phyloP scores from a whole-genome alignment of 1,140 invertebrate genomes.

The Platyscapa corneri region DNA sequence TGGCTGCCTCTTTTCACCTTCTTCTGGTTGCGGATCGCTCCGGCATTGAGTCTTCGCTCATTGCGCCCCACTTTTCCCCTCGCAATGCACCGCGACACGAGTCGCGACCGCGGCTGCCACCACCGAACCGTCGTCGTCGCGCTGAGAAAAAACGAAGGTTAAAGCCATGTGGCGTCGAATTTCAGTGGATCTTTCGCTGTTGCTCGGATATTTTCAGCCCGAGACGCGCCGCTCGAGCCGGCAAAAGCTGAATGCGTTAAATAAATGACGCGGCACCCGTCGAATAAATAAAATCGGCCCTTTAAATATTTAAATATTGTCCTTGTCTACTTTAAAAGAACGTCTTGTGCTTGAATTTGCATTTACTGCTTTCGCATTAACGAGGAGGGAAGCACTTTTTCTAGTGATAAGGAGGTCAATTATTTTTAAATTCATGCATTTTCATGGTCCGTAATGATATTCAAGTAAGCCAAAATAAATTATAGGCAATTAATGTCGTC shows the following conservation, averaged over 20 bases:
- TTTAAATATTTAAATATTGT: not conserved
- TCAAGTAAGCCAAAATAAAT: not conserved
- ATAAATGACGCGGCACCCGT: not conserved
- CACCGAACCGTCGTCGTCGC: no score
- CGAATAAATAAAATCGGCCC: not conserved
- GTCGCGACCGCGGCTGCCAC: not conserved
- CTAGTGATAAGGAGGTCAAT: not conserved
- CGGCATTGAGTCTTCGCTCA: not conserved
- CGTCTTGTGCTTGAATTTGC: not conserved
- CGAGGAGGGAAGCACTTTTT: not conserved
- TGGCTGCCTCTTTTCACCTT: not conserved
- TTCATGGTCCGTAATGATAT: not conserved
- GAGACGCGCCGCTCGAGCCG: not conserved
- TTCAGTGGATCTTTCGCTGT: not conserved
- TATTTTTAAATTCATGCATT: slow-evolving; percentile 7
- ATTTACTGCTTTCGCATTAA: not conserved
- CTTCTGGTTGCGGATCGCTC: no score
- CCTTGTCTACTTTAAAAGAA: slow-evolving; percentile 18
- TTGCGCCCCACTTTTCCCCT: not conserved
- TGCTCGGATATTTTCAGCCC: not conserved
- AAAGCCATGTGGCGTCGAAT: not conserved
- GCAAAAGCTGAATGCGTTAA: not conserved
- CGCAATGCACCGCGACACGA: not conserved
- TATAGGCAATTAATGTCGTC: slow-evolving; percentile 3
- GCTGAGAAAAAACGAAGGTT: not conserved